Evolutionary conservation across 2,113 vertebrate genomes (phyloP).

Genomic region (Benitochromis conjunctus): DNA sequence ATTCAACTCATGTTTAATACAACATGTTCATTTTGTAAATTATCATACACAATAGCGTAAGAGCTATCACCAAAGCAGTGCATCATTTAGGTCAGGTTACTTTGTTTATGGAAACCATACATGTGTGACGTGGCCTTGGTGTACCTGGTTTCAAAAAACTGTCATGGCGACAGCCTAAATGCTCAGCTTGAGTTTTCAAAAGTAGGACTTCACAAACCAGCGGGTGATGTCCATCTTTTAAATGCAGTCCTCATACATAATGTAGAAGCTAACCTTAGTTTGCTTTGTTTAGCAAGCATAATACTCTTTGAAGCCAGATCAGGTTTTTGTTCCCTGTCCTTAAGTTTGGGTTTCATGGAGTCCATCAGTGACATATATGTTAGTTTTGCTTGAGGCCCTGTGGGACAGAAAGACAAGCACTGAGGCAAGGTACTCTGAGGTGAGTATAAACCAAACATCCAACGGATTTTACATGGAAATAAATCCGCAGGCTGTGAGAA

Average conservation of each 20-base stretch:
- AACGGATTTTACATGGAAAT: not conserved
- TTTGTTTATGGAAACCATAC: not conserved
- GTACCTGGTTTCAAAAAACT: not conserved
- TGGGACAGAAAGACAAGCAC: not conserved
- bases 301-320: not conserved
- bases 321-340: not conserved
- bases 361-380: not conserved
- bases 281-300: not conserved
- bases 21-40: not conserved
- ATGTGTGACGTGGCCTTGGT: not conserved
- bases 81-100: not conserved
- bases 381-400: not conserved
- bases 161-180: accelerated
- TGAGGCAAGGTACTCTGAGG: not conserved
- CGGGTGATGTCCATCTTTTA: not conserved
- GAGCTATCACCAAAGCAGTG: not conserved
- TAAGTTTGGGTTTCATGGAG: not conserved
- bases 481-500: not conserved
- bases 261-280: not conserved
- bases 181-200: not conserved
- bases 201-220: not conserved
- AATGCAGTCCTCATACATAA: not conserved
- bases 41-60: not conserved
- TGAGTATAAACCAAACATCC: not conserved
- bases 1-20: not conserved